A percentile compares a stretch with the other conserved stretches of the same genome.
Evolutionary conservation across 2,888 invertebrate species (phyloP).

Genomic region (Seira sanloemensis): DNA sequence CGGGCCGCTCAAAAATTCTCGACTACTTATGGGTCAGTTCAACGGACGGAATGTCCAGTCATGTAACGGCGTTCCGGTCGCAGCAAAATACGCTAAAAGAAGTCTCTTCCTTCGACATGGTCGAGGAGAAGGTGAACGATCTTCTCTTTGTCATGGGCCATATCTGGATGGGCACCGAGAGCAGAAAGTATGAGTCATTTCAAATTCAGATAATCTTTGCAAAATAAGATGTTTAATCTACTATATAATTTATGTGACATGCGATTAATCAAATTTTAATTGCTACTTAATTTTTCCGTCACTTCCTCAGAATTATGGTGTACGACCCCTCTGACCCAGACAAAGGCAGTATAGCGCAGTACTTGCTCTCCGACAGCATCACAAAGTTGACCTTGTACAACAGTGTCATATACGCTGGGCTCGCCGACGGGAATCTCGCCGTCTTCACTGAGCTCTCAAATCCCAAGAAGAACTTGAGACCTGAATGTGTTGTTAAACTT

Average conservation of each 20-base stretch:
- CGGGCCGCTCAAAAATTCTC: conserved; percentile 79
- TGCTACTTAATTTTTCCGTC: no score
- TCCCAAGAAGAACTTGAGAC: conserved; percentile 61
- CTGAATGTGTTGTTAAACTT: conserved; percentile 66
- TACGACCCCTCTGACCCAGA: conserved; percentile 92
- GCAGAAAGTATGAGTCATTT: conserved; percentile 79
- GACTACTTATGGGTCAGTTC: conserved; percentile 95
- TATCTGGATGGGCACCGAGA: conserved; percentile 96
- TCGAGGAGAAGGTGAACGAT: conserved; percentile 88
- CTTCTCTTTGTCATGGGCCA: conserved; percentile 89
- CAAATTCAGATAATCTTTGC: neutral
- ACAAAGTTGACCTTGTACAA: conserved; percentile 69
- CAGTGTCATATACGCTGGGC: conserved; percentile 69
- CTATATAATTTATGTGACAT: neutral
- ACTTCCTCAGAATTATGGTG: conserved; percentile 81
- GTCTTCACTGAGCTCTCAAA: conserved; percentile 66
- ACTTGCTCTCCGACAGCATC: conserved; percentile 68
- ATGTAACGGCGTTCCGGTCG: conserved; percentile 85
- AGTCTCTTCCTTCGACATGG: conserved; percentile 83
- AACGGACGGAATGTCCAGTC: conserved; percentile 81
- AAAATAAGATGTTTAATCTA: neutral
- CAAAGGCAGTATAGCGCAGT: conserved; percentile 76
- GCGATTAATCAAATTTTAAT: neutral
- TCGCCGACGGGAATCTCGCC: conserved; percentile 71
- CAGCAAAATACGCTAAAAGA: conserved; percentile 82